Evolutionary conservation across 1,140 invertebrate genomes (phyloP).

Genomic region (Amphibalanus amphitrite): DNA sequence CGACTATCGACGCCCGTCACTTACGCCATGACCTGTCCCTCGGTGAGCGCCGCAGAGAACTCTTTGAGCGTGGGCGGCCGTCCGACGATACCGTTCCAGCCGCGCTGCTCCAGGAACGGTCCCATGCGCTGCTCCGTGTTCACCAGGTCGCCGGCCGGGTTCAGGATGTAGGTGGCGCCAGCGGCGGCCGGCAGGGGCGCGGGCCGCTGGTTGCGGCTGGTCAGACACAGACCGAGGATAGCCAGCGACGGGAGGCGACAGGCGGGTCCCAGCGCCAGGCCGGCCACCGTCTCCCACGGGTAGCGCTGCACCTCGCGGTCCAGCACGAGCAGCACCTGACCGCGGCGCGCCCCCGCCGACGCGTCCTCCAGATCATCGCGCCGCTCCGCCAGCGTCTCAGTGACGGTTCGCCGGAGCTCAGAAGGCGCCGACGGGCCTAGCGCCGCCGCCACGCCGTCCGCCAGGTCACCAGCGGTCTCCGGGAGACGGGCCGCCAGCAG

Average conservation of each 20-base stretch:
- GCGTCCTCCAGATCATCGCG: constrained; percentile 8
- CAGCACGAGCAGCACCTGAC: neutral
- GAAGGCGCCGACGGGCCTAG: neutral
- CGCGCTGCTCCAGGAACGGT: neutral
- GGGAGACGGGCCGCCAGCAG: neutral
- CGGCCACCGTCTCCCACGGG: neutral
- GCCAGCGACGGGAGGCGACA: neutral
- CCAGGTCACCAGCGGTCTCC: neutral
- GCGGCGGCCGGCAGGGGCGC: neutral
- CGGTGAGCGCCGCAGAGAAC: neutral
- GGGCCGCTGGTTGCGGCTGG: neutral
- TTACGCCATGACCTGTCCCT: neutral
- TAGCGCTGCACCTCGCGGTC: neutral
- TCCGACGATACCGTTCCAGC: neutral
- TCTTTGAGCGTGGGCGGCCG: neutral
- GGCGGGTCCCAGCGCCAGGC: neutral
- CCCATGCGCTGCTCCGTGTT: neutral
- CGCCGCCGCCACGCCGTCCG: neutral
- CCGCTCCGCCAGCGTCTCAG: neutral
- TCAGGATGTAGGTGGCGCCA: neutral
- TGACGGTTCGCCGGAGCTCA: neutral
- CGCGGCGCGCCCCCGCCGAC: neutral
- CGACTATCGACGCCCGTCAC: no score
- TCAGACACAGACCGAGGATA: neutral
- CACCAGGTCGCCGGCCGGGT: neutral